phyloP scores from a whole-genome alignment of 2,797 vertebrate genomes.

The Chaenodraco wilsoni region DNA sequence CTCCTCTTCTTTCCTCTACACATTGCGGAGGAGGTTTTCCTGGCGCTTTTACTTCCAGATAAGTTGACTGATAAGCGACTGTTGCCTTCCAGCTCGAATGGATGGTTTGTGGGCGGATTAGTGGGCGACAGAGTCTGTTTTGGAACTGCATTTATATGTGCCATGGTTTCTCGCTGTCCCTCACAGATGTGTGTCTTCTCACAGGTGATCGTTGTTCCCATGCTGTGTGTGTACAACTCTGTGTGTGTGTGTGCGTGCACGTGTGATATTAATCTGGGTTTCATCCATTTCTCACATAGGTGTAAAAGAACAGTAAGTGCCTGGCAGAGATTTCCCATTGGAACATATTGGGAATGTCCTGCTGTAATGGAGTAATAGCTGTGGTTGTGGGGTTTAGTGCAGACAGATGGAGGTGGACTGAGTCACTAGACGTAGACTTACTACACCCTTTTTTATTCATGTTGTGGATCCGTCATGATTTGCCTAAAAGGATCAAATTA shows the following conservation, averaged over 20 bases:
- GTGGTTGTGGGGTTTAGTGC: conserved; percentile 38
- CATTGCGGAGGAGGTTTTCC: conserved; percentile 10
- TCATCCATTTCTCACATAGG: conserved; percentile 65
- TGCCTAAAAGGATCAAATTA: neutral
- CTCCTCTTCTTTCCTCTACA: conserved; percentile 9
- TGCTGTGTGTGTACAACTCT: conserved; percentile 32
- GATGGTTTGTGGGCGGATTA: conserved; percentile 48
- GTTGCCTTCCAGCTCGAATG: conserved; percentile 24
- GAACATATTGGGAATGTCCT: conserved; percentile 48
- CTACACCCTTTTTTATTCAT: conserved; percentile 34
- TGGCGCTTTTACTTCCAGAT: conserved; percentile 34
- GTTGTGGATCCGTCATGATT: neutral
- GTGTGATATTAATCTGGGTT: conserved; percentile 65
- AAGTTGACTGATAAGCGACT: conserved; percentile 30
- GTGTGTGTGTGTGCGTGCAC: conserved; percentile 5
- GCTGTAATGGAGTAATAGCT: conserved; percentile 52
- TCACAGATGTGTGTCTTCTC: conserved; percentile 73
- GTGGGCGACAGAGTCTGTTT: conserved; percentile 42
- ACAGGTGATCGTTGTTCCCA: conserved; percentile 63
- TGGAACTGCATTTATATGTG: conserved; percentile 34
- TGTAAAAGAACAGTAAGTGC: conserved; percentile 61
- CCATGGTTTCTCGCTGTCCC: conserved; percentile 48
- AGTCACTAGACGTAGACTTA: conserved; percentile 53
- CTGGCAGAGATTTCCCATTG: conserved; percentile 44
- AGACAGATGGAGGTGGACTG: conserved; percentile 52